Percentiles rank a stretch among this genome's conserved stretches.
phyloP scores from a whole-genome alignment of 35 echinoderm and acorn worm species.

The Ophioderma brevispina region DNA sequence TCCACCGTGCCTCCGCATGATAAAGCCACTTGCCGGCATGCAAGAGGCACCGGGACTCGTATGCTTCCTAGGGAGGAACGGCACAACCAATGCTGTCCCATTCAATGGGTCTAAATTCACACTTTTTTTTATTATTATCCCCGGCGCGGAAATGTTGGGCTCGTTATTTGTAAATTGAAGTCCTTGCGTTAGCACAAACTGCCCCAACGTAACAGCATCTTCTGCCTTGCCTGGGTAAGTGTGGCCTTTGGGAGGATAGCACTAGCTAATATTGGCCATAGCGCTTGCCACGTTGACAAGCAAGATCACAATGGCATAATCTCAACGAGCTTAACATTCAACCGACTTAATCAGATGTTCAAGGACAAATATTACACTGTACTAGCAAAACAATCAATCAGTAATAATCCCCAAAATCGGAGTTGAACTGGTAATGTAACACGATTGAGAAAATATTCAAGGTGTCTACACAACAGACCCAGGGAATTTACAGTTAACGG shows the following conservation, averaged over 20 bases:
- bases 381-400: background rate
- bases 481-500: too few relatives aligned
- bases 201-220: background rate
- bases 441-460: too few relatives aligned
- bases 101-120: background rate
- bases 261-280: background rate
- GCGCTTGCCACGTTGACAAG: background rate
- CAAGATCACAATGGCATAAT: background rate
- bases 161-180: constrained; percentile 2
- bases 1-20: background rate
- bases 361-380: background rate
- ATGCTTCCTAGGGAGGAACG: background rate
- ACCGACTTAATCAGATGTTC: background rate
- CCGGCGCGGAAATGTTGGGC: background rate
- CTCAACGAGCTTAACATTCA: background rate
- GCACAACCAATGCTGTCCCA: background rate
- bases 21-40: background rate
- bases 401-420: too few relatives aligned
- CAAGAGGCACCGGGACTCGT: background rate
- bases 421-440: too few relatives aligned
- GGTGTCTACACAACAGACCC: too few relatives aligned
- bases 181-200: background rate
- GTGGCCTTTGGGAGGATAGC: background rate
- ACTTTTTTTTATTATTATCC: background rate
- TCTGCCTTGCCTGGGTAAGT: constrained; percentile 3